Conservation (phyloP, 2,113 vertebrate genomes). For the Tachycineta bicolor region DNA sequence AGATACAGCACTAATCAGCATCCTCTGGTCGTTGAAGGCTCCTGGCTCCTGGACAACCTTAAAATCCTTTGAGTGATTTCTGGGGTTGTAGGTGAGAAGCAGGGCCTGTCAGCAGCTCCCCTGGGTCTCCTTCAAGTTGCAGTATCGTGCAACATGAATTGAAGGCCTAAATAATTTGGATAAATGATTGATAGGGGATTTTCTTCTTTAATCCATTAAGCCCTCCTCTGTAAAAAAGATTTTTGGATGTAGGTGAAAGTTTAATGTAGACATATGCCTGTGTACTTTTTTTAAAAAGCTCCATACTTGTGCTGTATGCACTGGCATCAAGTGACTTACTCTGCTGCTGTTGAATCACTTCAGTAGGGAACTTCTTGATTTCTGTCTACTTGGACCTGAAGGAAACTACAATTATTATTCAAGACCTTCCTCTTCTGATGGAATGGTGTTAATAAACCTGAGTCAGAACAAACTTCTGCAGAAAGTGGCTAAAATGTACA, state of each 20-base stretch:
- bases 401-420: not conserved
- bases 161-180: not conserved
- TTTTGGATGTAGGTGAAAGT: not conserved
- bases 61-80: not conserved
- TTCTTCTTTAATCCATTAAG: not conserved
- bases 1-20: not conserved
- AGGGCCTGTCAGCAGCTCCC: not conserved
- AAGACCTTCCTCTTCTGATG: not conserved
- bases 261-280: not conserved
- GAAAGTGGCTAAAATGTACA: not conserved
- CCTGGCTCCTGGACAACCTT: not conserved
- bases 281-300: not conserved
- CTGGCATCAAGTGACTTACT: not conserved
- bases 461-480: not conserved
- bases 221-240: not conserved
- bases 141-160: not conserved
- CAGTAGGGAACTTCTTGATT: not conserved
- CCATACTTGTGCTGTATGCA: not conserved
- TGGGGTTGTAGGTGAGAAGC: not conserved
- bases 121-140: not conserved
- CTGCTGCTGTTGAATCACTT: not conserved
- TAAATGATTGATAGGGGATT: not conserved
- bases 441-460: not conserved
- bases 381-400: not conserved
- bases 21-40: not conserved